Conservation (phyloP, 1,140 invertebrate genomes). For the Doryteuthis pealeii region DNA sequence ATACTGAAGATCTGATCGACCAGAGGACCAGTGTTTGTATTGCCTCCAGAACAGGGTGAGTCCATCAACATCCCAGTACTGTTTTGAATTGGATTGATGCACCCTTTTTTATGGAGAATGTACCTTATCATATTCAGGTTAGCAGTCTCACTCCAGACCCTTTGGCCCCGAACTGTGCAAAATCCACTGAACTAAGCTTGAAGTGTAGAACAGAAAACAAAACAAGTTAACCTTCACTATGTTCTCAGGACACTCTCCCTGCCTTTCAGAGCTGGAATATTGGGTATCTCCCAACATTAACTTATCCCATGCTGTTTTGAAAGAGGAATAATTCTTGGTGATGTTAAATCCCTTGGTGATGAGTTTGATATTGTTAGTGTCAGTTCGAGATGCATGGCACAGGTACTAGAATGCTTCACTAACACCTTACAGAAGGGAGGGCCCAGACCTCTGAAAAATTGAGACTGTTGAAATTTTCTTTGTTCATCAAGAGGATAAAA, state of each 20-base stretch:
- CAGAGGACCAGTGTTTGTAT: background rate
- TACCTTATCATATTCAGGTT: no score
- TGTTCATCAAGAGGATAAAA: no score
- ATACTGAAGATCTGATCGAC: background rate
- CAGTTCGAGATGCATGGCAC: background rate
- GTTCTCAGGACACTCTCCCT: background rate
- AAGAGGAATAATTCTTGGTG: background rate
- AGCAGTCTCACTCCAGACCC: no score
- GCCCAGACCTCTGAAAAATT: no score
- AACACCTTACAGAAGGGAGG: background rate
- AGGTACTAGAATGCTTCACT: background rate
- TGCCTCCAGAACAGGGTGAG: background rate
- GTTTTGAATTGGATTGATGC: background rate
- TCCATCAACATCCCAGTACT: background rate
- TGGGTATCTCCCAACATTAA: background rate
- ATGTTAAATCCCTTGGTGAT: background rate
- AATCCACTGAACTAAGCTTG: background rate
- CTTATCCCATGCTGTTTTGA: background rate
- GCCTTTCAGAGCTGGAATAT: background rate
- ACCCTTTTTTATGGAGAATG: background rate
- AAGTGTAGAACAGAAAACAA: background rate
- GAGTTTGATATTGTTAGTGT: background rate
- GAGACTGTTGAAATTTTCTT: no score
- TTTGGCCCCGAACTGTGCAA: no score
- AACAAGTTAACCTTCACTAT: background rate